Evolutionary conservation across 2,888 invertebrate genomes (phyloP).

Genomic region (Entomobrya multifasciata): DNA sequence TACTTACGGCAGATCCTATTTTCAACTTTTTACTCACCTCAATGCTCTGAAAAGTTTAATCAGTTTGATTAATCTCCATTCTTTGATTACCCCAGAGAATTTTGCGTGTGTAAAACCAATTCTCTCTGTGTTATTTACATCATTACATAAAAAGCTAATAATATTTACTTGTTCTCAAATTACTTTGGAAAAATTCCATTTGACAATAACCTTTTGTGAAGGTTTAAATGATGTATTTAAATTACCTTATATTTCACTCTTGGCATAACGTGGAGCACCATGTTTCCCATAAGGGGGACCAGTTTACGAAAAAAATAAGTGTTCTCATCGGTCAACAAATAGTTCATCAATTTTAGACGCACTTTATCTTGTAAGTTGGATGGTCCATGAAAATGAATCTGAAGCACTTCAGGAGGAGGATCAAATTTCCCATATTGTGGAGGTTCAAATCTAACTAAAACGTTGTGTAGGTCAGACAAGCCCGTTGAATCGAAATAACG

Average conservation of each 20-base stretch:
- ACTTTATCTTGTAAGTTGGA: slow-evolving; percentile 7
- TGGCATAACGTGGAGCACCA: slow-evolving; percentile 37
- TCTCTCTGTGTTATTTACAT: background rate
- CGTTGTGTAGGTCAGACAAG: slow-evolving; percentile 33
- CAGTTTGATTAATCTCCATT: slow-evolving; percentile 34
- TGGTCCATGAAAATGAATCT: slow-evolving; percentile 64
- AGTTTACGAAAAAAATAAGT: background rate
- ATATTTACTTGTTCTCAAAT: too few relatives aligned
- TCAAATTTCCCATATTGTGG: slow-evolving; percentile 27
- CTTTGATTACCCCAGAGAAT: slow-evolving; percentile 39
- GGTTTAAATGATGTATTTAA: too few relatives aligned
- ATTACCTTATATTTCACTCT: slow-evolving; percentile 65
- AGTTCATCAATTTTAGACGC: background rate
- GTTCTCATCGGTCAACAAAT: background rate
- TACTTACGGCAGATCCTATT: slow-evolving; percentile 49
- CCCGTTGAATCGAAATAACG: slow-evolving; percentile 30
- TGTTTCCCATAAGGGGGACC: slow-evolving; percentile 21
- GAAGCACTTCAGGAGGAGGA: slow-evolving; percentile 9
- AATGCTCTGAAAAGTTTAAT: slow-evolving; percentile 58
- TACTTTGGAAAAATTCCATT: too few relatives aligned
- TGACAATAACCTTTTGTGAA: too few relatives aligned
- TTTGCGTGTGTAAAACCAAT: background rate
- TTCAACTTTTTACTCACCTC: slow-evolving; percentile 46
- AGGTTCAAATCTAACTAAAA: slow-evolving; percentile 45
- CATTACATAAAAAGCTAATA: too few relatives aligned